Percentiles rank a stretch among this genome's conserved stretches.
These are phyloP conservation scores for Bacillus rossius DNA, from an alignment of 1,140 invertebrate species.

Conservation along the genomic window DNA sequence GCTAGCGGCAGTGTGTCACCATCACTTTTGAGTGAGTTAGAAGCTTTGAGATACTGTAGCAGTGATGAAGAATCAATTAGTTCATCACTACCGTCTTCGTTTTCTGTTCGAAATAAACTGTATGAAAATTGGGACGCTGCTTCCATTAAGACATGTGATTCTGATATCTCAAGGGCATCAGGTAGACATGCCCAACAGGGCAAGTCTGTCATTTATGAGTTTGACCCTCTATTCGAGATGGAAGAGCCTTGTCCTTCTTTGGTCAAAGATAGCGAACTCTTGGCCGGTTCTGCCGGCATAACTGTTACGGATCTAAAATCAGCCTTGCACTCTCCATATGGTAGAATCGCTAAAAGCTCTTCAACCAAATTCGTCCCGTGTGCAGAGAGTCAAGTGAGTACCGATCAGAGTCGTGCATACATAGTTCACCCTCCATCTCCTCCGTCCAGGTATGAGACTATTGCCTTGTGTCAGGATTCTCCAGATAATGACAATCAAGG, in stretches of 20 bases:
- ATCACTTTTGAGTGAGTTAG: conserved; percentile 4
- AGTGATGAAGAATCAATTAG: conserved; percentile 11
- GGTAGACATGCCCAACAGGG: no score
- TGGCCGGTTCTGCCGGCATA: no score
- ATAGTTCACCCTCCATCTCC: no score
- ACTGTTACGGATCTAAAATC: background rate
- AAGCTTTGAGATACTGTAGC: conserved; percentile 10
- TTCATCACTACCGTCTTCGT: background rate
- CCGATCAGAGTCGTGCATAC: no score
- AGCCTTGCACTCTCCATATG: conserved; percentile 1
- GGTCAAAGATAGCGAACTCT: background rate
- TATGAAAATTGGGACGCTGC: conserved; percentile 18
- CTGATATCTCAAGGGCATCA: no score
- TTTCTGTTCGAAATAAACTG: conserved; percentile 16
- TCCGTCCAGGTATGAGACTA: no score
- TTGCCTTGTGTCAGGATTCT: no score
- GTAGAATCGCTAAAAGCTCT: conserved; percentile 9
- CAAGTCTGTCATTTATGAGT: conserved; percentile 31
- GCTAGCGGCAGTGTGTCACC: conserved; percentile 1
- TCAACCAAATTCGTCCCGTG: no score
- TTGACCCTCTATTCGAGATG: conserved; percentile 31
- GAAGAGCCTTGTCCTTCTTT: no score
- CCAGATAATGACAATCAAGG: no score
- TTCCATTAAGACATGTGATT: background rate
- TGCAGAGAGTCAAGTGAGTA: no score